Evolutionary conservation across 2,888 invertebrate species (phyloP).

Genomic region (Chloroclysta siterata): DNA sequence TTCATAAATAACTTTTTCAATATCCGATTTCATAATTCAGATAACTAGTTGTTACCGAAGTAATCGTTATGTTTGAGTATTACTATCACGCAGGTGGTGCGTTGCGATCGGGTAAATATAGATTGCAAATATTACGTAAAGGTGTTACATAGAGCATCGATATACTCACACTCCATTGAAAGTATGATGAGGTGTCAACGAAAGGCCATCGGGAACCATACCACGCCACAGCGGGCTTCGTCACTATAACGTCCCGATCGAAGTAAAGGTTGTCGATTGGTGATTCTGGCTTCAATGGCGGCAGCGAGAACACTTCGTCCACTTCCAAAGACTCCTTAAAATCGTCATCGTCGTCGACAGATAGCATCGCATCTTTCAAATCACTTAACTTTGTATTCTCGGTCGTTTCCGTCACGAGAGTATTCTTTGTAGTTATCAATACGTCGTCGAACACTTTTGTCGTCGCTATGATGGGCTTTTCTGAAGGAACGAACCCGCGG

Average conservation of each 20-base stretch:
- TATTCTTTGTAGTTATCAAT: constrained; percentile 68
- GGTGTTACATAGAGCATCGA: constrained; percentile 41
- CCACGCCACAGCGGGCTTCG: constrained; percentile 82
- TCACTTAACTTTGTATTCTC: constrained; percentile 67
- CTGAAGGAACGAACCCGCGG: constrained; percentile 58
- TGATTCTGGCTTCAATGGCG: constrained; percentile 70
- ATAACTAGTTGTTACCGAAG: constrained; percentile 51
- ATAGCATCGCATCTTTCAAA: constrained; percentile 75
- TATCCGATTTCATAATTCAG: constrained; percentile 54
- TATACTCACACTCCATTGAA: constrained; percentile 87
- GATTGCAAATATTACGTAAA: constrained; percentile 50
- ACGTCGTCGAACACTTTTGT: constrained; percentile 70
- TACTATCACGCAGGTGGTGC: constrained; percentile 47
- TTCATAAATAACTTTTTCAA: constrained; percentile 51
- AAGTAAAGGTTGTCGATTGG: constrained; percentile 49
- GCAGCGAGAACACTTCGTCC: constrained; percentile 77
- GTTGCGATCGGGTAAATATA: constrained; percentile 45
- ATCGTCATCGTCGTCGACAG: constrained; percentile 78
- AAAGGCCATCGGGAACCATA: constrained; percentile 87
- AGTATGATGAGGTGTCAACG: constrained; percentile 87
- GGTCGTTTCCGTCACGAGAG: constrained; percentile 61
- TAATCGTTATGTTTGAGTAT: constrained; percentile 47
- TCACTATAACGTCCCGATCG: constrained; percentile 73
- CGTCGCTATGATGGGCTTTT: constrained; percentile 59
- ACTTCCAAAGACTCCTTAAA: constrained; percentile 77